Percentiles rank a stretch among this genome's conserved stretches.
Conservation (phyloP, 2,113 vertebrate genomes). For the Gavia stellata region DNA sequence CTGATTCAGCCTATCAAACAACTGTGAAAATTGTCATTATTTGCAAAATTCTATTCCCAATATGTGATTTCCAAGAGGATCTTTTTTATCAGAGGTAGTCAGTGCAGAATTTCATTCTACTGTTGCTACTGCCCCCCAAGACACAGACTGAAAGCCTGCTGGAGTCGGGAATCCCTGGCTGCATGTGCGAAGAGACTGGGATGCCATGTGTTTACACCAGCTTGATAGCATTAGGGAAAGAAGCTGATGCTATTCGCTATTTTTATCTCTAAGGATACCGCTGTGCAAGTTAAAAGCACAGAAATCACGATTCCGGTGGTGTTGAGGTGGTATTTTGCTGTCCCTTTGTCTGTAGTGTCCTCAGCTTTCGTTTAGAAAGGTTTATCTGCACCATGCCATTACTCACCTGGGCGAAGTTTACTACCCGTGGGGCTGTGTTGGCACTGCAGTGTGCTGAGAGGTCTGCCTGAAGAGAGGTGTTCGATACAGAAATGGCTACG, state of each 20-base stretch:
- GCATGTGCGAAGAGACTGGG: neutral
- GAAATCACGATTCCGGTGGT: neutral
- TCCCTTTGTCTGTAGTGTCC: neutral
- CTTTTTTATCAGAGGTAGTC: neutral
- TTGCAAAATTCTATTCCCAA: neutral
- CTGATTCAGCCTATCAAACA: neutral
- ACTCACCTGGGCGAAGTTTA: neutral
- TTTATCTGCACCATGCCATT: neutral
- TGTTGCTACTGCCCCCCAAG: neutral
- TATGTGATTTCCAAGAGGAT: neutral
- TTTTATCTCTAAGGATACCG: neutral
- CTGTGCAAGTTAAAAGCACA: neutral
- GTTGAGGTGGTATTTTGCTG: neutral
- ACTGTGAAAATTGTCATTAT: neutral
- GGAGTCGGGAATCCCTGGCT: neutral
- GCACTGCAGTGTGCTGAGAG: neutral
- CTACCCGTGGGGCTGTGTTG: neutral
- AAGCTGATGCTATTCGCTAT: neutral
- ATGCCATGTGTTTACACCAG: neutral
- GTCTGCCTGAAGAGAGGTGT: neutral
- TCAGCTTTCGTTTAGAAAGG: neutral
- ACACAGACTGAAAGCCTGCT: neutral
- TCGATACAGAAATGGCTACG: neutral
- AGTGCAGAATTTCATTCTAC: neutral
- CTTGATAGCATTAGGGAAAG: neutral